phyloP scores from a whole-genome alignment of 1,140 invertebrate species.

The Drosophila mayri region DNA sequence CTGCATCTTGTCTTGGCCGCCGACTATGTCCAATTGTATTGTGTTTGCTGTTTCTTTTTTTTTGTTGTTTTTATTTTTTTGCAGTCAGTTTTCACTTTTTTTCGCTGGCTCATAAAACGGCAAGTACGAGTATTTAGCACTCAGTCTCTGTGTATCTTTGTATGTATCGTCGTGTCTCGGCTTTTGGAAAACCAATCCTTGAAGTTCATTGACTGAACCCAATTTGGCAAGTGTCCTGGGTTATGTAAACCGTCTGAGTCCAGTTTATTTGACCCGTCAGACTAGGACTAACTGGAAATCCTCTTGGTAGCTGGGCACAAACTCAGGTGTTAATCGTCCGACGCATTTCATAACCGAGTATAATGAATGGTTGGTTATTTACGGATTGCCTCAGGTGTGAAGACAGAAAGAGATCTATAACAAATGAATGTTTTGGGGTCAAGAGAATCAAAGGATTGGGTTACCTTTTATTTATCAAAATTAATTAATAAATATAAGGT shows the following conservation, averaged over 20 bases:
- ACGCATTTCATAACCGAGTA: constrained; percentile 39
- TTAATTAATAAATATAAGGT: not conserved
- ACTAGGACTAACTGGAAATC: constrained; percentile 28
- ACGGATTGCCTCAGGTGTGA: not conserved
- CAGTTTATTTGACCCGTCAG: constrained; percentile 19
- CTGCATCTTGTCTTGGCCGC: constrained; percentile 56
- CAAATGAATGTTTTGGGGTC: not conserved
- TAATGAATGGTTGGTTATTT: constrained; percentile 7
- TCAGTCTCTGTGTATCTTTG: constrained; percentile 7
- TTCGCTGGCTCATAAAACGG: constrained; percentile 73
- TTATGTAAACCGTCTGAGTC: constrained; percentile 73
- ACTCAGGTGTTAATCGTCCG: constrained; percentile 22
- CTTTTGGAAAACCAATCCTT: constrained; percentile 18
- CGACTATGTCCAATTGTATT: constrained; percentile 61
- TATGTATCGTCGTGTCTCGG: constrained; percentile 12
- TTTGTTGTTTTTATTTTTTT: constrained; percentile 16
- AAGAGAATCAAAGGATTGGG: not conserved
- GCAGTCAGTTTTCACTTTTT: constrained; percentile 71
- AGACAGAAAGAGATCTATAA: not conserved
- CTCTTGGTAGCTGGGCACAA: constrained; percentile 8
- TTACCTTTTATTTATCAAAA: not conserved
- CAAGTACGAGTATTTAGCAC: constrained; percentile 77
- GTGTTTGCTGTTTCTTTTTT: constrained; percentile 39
- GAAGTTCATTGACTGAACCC: constrained; percentile 64
- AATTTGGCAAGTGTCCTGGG: constrained; percentile 43